Evolutionary conservation across 2,888 invertebrate genomes (phyloP).

Genomic region (Nemapogon koenigi): DNA sequence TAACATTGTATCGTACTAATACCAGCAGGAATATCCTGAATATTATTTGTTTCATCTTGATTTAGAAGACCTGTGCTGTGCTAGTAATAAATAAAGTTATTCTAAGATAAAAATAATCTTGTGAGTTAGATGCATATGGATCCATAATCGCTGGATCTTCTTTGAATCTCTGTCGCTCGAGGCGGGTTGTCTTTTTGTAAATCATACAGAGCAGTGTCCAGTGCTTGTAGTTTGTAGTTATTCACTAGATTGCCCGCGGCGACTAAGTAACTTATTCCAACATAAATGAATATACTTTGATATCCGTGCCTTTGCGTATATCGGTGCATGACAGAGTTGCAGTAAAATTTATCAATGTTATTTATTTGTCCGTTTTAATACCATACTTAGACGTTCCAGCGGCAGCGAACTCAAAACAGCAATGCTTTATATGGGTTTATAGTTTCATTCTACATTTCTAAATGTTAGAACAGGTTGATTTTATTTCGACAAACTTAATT

Average conservation of each 20-base stretch:
- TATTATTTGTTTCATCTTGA: too few relatives aligned
- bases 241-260: slow-evolving; percentile 7
- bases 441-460: too few relatives aligned
- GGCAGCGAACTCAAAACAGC: too few relatives aligned
- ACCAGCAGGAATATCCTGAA: too few relatives aligned
- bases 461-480: too few relatives aligned
- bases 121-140: slow-evolving; percentile 12
- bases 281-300: slow-evolving; percentile 16
- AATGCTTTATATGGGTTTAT: too few relatives aligned
- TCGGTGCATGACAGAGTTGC: slow-evolving; percentile 1
- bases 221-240: slow-evolving; percentile 10
- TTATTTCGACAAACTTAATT: too few relatives aligned
- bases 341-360: slow-evolving; percentile 6
- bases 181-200: slow-evolving; percentile 40
- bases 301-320: slow-evolving; percentile 4
- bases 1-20: too few relatives aligned
- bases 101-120: slow-evolving; percentile 8
- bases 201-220: slow-evolving; percentile 25
- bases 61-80: too few relatives aligned
- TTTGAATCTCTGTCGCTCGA: slow-evolving; percentile 37
- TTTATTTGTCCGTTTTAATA: slow-evolving; percentile 4
- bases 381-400: slow-evolving; percentile 8
- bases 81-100: slow-evolving; percentile 7
- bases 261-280: slow-evolving; percentile 29
- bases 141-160: slow-evolving; percentile 43